These are phyloP conservation scores for Drosophila arawakana DNA, from an alignment of 1,140 invertebrate genomes.

Conservation along the genomic window DNA sequence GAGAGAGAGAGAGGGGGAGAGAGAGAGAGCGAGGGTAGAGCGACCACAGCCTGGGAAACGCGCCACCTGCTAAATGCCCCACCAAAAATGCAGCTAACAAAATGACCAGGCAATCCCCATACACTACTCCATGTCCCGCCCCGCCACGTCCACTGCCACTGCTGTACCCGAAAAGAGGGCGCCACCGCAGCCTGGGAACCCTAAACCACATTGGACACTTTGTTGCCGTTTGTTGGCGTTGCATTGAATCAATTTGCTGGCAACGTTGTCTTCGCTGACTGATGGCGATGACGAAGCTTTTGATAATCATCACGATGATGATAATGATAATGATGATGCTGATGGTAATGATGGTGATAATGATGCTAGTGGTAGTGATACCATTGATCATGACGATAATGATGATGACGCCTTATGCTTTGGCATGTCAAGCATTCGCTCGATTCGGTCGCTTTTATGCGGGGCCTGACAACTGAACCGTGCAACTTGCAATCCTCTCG, in stretches of 20 bases:
- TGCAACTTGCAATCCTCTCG: conserved; percentile 17
- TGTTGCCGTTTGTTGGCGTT: conserved; percentile 33
- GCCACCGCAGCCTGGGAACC: conserved; percentile 27
- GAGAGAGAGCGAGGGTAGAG: neutral
- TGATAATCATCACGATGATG: neutral
- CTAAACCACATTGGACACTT: conserved; percentile 51
- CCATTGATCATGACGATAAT: neutral
- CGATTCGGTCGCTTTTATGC: conserved; percentile 4
- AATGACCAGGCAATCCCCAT: conserved; percentile 8
- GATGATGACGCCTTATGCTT: conserved; percentile 3
- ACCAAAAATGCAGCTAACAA: conserved; percentile 37
- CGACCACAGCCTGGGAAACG: conserved; percentile 59
- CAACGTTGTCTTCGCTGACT: conserved; percentile 40
- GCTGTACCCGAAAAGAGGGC: conserved; percentile 8
- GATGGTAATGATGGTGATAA: neutral
- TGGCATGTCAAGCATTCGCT: conserved; percentile 8
- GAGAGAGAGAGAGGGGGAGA: conserved; percentile 15
- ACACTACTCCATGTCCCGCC: neutral
- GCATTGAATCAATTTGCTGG: conserved; percentile 54
- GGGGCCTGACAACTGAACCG: conserved; percentile 23
- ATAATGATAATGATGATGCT: conserved; percentile 3
- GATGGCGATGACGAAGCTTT: conserved; percentile 32
- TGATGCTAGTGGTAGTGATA: neutral
- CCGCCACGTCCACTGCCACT: neutral
- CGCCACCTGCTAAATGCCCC: conserved; percentile 62